Conservation (phyloP, 2,888 invertebrate genomes). For the Amaurobius ferox region DNA sequence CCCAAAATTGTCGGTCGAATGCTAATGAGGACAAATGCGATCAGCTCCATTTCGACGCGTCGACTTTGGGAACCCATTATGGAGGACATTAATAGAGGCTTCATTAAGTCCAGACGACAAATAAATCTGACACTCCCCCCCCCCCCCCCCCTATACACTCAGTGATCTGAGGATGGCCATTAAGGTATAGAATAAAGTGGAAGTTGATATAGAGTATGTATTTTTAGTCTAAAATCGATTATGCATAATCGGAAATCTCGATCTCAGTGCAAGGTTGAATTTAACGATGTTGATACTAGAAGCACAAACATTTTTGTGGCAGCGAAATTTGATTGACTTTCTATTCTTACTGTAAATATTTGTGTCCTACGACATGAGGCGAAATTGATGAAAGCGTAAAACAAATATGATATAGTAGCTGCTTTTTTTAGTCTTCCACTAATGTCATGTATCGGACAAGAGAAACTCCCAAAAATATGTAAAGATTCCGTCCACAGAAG, state of each 20-base stretch:
- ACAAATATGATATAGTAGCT: too few species aligned
- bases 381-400: too few species aligned
- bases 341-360: too few species aligned
- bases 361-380: too few species aligned
- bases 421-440: too few species aligned
- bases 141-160: slow-evolving; percentile 15
- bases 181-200: background rate
- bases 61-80: slow-evolving; percentile 34
- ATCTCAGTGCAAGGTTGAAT: too few species aligned
- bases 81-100: slow-evolving; percentile 52
- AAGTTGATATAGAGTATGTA: background rate
- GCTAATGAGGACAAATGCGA: slow-evolving; percentile 61
- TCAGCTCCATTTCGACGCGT: slow-evolving; percentile 47
- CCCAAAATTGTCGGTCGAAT: slow-evolving; percentile 47
- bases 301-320: too few species aligned
- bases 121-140: slow-evolving; percentile 45
- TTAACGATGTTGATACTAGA: too few species aligned
- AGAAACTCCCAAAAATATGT: too few species aligned
- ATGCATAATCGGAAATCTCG: background rate
- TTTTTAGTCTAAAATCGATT: background rate
- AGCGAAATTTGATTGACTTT: too few species aligned
- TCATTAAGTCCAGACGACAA: slow-evolving; percentile 53
- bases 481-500: too few species aligned
- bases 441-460: too few species aligned
- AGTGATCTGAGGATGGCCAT: slow-evolving; percentile 38